These are phyloP conservation scores for Montipora capitata DNA, from an alignment of 92 coral and sea anemone species.

Conservation along the genomic window DNA sequence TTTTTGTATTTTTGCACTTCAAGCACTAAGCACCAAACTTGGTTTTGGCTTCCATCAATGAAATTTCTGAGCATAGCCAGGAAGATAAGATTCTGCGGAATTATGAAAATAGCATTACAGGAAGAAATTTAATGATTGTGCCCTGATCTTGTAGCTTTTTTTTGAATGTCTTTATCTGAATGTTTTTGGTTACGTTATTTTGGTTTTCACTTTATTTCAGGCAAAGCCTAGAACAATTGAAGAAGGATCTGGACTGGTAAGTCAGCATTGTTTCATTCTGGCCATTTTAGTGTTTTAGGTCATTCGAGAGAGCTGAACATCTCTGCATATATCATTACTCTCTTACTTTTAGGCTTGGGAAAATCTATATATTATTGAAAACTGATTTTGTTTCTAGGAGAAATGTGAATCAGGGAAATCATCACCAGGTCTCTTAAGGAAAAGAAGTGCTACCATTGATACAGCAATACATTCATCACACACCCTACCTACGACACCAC, in stretches of 20 bases:
- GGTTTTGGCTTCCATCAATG: too few relatives aligned
- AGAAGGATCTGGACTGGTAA: conserved; percentile 23
- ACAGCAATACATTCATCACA: conserved; percentile 38
- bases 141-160: too few relatives aligned
- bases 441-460: conserved; percentile 71
- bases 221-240: conserved; percentile 32
- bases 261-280: neutral
- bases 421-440: conserved; percentile 47
- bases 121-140: too few relatives aligned
- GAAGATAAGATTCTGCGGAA: too few relatives aligned
- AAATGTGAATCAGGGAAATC: conserved; percentile 20
- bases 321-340: too few relatives aligned
- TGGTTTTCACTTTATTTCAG: neutral
- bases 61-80: too few relatives aligned
- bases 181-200: neutral
- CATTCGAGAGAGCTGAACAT: too few relatives aligned
- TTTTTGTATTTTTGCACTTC: too few relatives aligned
- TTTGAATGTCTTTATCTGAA: neutral
- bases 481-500: conserved; percentile 82
- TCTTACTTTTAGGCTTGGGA: too few relatives aligned
- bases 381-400: neutral
- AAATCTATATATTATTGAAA: neutral
- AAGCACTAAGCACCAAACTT: too few relatives aligned
- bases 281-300: too few relatives aligned
- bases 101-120: too few relatives aligned